Evolutionary conservation across 1,140 invertebrate genomes (phyloP), one percentile per base, ranked within the genome.

Genomic region (Batillaria attramentaria): DNA sequence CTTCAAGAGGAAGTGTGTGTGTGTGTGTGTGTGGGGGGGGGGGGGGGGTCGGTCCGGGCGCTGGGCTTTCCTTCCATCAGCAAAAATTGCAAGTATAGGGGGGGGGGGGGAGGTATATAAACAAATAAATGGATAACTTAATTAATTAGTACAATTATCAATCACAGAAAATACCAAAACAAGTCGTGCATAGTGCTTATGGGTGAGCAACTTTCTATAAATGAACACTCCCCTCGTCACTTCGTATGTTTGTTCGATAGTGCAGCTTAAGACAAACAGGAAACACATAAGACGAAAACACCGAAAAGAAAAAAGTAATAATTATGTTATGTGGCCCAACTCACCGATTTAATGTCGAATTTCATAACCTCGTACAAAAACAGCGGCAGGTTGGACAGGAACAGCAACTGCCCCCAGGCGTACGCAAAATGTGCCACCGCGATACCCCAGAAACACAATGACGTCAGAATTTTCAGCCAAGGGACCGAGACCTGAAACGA

Each of bases 371-470:
- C 87, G 16, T 81, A 84, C 79, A 88, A 83, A 79, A 86, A 89
- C 28, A 80, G 84, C 24, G 88, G 88, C 16, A 88, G 84, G 50
- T 83, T 82, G 28, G 88, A 88, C 13, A 89, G 79, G 20, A 89
- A 78, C 39, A 86, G 85, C 91, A 99, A 99, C 90, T 99, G 99
- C 85, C 99, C 99, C 97, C 97, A 99, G n/a, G 97, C 98, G 74
- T 98, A 94, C 87, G 97, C 98, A 89, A 99, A 99, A 89, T 99
- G 99, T 1, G 98, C 98, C 31, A 99, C 97, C 68, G 99, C 97
- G 79, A 99, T 99, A 1, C 98, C 98, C 90, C 97, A 97, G 1
- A 99, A 98, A 0, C 98, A 98, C 93, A 96, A 95, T 0, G 98
- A 99, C 0, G 95, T 97, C 82, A 98, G 93, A 84, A 99, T 98